Conservation (phyloP, 2,888 invertebrate genomes). For the Melolontha melolontha region DNA sequence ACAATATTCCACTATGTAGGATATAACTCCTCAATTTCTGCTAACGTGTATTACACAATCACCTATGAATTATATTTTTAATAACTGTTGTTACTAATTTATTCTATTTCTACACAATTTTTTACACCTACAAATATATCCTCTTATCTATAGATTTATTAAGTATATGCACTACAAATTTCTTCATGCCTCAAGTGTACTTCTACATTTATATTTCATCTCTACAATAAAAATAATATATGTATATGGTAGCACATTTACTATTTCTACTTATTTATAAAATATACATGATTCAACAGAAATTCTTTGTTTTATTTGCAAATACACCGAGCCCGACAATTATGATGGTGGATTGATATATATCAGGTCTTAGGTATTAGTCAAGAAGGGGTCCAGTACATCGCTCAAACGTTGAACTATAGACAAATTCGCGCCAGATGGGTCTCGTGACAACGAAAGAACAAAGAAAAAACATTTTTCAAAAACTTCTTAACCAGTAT, state of each 20-base stretch:
- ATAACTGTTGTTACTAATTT: constrained; percentile 7
- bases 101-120: constrained; percentile 11
- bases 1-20: background rate
- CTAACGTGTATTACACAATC: background rate
- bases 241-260: constrained; percentile 41
- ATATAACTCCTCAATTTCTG: constrained; percentile 7
- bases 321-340: too few relatives aligned
- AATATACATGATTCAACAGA: constrained; percentile 38
- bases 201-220: constrained; percentile 38
- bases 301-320: constrained; percentile 1
- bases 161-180: constrained; percentile 24
- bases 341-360: too few relatives aligned
- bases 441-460: too few relatives aligned
- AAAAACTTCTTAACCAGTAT: too few relatives aligned
- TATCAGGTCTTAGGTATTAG: too few relatives aligned
- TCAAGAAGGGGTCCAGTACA: too few relatives aligned
- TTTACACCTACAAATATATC: constrained; percentile 4
- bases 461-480: too few relatives aligned
- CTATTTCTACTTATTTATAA: constrained; percentile 43
- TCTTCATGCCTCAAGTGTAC: constrained; percentile 41
- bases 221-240: constrained; percentile 35
- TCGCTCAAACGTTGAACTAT: too few relatives aligned
- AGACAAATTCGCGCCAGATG: too few relatives aligned
- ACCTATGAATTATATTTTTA: background rate
- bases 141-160: constrained; percentile 14